phyloP scores from a whole-genome alignment of 2,888 invertebrate genomes.

The Conomelus anceps region DNA sequence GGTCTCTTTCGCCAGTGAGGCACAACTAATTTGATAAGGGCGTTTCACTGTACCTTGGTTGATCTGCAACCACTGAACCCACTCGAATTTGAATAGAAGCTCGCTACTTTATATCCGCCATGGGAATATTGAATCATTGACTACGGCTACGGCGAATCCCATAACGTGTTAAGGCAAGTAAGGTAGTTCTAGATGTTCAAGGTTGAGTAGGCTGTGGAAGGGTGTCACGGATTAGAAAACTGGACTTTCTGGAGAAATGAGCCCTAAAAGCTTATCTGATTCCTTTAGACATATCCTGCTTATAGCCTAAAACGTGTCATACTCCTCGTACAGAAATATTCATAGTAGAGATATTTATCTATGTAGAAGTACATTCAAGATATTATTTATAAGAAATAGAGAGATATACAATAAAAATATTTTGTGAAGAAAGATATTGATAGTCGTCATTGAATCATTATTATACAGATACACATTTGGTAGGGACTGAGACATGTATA shows the following conservation, averaged over 20 bases:
- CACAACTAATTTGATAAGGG: not conserved
- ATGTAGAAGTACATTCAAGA: no score
- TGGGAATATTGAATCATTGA: not conserved
- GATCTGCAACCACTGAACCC: not conserved
- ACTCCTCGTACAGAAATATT: no score
- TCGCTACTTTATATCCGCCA: not conserved
- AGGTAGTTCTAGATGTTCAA: not conserved
- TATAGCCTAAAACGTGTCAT: no score
- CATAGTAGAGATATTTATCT: no score
- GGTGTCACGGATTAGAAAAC: not conserved
- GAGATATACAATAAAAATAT: no score
- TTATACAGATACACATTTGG: no score
- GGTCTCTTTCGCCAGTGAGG: not conserved
- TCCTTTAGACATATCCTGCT: no score
- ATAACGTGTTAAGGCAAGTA: not conserved
- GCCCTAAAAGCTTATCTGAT: not conserved
- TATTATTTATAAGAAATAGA: no score
- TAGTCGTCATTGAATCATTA: no score
- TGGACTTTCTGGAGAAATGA: not conserved
- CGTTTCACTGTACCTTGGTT: not conserved
- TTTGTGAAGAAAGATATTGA: no score
- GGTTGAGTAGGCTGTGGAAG: not conserved
- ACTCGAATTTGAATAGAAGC: not conserved
- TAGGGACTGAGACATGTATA: no score
- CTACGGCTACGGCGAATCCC: not conserved